Evolutionary conservation across 1,140 invertebrate species (phyloP).

Genomic region (Habropoda laboriosa): DNA sequence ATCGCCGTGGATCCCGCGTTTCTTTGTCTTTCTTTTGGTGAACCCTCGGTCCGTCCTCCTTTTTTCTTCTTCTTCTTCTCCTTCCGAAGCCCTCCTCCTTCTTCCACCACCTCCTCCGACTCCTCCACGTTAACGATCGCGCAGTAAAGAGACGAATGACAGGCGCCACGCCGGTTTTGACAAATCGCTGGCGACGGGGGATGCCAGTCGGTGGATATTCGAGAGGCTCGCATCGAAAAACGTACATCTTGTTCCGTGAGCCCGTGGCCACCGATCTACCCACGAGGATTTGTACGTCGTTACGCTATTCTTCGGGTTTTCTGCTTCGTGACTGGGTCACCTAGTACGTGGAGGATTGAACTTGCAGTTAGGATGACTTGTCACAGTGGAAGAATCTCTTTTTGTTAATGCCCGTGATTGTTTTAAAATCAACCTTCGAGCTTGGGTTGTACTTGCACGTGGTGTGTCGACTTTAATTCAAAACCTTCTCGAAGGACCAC

Average conservation of each 20-base stretch:
- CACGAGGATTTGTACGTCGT: background rate
- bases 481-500: too few relatives aligned
- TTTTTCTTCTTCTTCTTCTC: background rate
- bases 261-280: background rate
- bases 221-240: conserved; percentile 43
- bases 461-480: too few relatives aligned
- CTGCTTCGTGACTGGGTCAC: too few relatives aligned
- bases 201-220: conserved; percentile 51
- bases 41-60: conserved; percentile 44
- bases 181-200: conserved; percentile 64
- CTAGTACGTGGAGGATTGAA: too few relatives aligned
- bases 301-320: background rate
- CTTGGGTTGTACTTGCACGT: too few relatives aligned
- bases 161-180: conserved; percentile 68
- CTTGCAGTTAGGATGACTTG: too few relatives aligned
- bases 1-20: conserved; percentile 63
- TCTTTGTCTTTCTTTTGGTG: conserved; percentile 67
- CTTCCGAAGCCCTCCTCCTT: background rate
- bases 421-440: too few relatives aligned
- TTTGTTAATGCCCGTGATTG: too few relatives aligned
- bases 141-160: conserved; percentile 67
- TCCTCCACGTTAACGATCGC: conserved; percentile 62
- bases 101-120: background rate
- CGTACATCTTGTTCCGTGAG: conserved; percentile 31
- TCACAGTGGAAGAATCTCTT: too few relatives aligned